Conservation (phyloP, 2,113 vertebrate species). For the Xenopus laevis region DNA sequence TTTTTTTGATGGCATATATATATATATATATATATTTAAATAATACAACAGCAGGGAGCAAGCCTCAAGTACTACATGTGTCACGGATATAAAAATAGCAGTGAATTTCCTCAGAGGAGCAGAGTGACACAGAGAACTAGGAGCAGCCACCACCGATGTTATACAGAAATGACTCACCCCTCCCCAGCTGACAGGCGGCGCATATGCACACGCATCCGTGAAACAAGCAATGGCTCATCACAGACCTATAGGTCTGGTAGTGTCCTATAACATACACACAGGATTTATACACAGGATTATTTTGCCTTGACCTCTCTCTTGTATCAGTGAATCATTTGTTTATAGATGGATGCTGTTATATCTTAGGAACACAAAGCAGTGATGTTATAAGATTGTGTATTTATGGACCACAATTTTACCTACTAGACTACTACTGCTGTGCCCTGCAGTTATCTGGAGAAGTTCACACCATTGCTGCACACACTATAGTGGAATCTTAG, state of each 20-base stretch:
- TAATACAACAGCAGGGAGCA: background rate
- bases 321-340: too few relatives aligned
- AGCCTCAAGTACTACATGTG: conserved; percentile 12
- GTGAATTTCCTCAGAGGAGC: conserved; percentile 11
- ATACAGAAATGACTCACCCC: conserved; percentile 29
- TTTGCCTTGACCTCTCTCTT: too few relatives aligned
- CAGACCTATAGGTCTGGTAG: background rate
- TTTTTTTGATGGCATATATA: too few relatives aligned
- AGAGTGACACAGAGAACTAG: conserved; percentile 18
- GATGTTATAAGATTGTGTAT: too few relatives aligned
- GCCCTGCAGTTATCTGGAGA: background rate
- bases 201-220: background rate
- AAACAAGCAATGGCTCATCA: background rate
- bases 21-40: too few relatives aligned
- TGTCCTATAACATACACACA: background rate
- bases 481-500: background rate
- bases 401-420: too few relatives aligned
- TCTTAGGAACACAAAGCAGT: too few relatives aligned
- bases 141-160: conserved; percentile 3
- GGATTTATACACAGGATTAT: background rate
- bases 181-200: conserved; percentile 12
- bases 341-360: too few relatives aligned
- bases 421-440: background rate
- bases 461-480: background rate
- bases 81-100: conserved; percentile 39